Base-by-base conservation (phyloP, 2,888 invertebrate species). In the Ariolimax columbianus region DNA sequence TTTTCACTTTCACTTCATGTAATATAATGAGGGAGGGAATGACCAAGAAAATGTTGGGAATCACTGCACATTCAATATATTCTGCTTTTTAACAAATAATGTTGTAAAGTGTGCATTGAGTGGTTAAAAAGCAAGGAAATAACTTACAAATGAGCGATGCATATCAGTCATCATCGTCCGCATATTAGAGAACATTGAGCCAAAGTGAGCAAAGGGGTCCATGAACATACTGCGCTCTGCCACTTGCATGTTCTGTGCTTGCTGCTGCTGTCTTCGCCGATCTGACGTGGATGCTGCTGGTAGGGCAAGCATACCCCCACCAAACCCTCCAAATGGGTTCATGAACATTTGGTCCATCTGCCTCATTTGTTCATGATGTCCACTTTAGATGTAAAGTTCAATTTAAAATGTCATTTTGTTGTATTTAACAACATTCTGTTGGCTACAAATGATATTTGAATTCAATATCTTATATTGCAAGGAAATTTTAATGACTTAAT, bases 171-270 rank as follows among this genome's bases (percentile, higher is more conserved):
- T 92, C 91, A 91, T 92, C 36, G 85, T 89, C 3, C 89, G 86
- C 91, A 92, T 92, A 82, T 92, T 91, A n/a, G 87, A 89, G 86
- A 91, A 91, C 90, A 92, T 91, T 77, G 85, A 86, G 14, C 88
- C 90, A 87, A 92, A 91, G 33, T 87, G 86, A 17, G 86, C 77
- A 73, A 87, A 86, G 19, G 78, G 80, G 73, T 85, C 81, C 85
- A 85, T 85, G 73, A 87, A 87, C 30, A 83, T 19, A 19, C 55
- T 75, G 14, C 77, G 38, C n/a, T 81, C 70, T 26, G 82, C 82
- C 47, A 87, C 77, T 68, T 87, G 83, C 59, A 82, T 77, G 40
- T 82, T 81, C 59, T 83, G 79, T n/a, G 77, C 81, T 47, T 77
- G 82, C 66, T 86, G 87, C 51, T 84, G 86, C 38, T 83, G 88